Conservation (phyloP, 1,140 invertebrate species). For the Armadillidium nasatum region DNA sequence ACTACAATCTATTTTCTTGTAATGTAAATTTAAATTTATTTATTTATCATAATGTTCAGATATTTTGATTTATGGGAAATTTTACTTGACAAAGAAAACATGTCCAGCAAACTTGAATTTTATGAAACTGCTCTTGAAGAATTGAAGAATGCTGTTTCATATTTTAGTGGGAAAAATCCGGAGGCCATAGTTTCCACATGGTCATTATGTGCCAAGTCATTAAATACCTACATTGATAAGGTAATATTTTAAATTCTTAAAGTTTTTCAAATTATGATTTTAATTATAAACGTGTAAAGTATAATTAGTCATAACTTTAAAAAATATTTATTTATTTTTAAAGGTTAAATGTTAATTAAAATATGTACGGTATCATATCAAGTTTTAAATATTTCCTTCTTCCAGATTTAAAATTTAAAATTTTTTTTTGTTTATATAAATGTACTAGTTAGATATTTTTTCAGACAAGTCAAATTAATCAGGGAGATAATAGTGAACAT, state of each 20-base stretch:
- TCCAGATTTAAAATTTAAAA: too few relatives aligned
- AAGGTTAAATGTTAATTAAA: too few relatives aligned
- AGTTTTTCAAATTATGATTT: too few relatives aligned
- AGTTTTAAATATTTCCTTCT: too few relatives aligned
- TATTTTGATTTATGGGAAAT: not conserved
- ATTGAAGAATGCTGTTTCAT: not conserved
- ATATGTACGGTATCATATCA: too few relatives aligned
- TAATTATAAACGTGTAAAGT: too few relatives aligned
- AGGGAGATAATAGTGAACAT: slow-evolving; percentile 40
- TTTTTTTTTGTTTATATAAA: too few relatives aligned
- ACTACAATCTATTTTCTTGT: too few relatives aligned
- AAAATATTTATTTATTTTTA: too few relatives aligned
- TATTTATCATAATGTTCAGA: not conserved
- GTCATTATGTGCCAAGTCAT: not conserved
- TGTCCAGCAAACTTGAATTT: not conserved
- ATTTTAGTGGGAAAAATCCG: not conserved
- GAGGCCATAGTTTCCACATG: not conserved
- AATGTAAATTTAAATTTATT: too few relatives aligned
- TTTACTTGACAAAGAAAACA: not conserved
- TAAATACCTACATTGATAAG: not conserved
- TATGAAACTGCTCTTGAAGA: not conserved
- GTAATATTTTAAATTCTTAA: not conserved
- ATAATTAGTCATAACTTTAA: too few relatives aligned
- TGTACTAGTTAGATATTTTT: not conserved
- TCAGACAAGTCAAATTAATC: slow-evolving; percentile 33